Evolutionary conservation across 2,888 invertebrate species (phyloP).

Genomic region (Gerris lacustris): DNA sequence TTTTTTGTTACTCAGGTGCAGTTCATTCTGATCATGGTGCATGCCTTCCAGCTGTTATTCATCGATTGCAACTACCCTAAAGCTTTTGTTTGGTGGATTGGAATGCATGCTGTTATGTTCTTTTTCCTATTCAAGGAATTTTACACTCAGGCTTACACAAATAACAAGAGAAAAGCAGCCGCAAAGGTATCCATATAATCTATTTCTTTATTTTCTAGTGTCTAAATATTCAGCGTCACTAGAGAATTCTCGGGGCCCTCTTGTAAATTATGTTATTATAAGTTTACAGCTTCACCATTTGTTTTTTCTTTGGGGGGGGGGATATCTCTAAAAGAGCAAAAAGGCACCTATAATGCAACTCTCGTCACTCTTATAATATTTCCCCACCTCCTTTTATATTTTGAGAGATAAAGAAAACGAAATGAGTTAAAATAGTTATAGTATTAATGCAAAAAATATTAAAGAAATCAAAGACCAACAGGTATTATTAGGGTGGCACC

Average conservation of each 20-base stretch:
- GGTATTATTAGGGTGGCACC: too few species aligned
- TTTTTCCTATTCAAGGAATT: constrained; percentile 85
- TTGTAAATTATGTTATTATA: not conserved
- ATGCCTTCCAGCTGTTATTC: constrained; percentile 80
- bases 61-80: constrained; percentile 81
- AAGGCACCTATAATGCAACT: constrained; percentile 11
- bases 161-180: constrained; percentile 18
- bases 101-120: constrained; percentile 82
- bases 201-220: too few species aligned
- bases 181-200: not conserved
- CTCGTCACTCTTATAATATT: too few species aligned
- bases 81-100: constrained; percentile 82
- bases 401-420: too few species aligned
- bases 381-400: too few species aligned
- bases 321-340: not conserved
- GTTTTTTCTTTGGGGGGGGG: too few species aligned
- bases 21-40: constrained; percentile 74
- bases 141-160: constrained; percentile 62
- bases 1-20: constrained; percentile 51
- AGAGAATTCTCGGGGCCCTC: not conserved
- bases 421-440: too few species aligned
- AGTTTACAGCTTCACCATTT: not conserved
- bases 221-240: not conserved
- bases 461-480: too few species aligned
- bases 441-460: too few species aligned